Conservation (phyloP, 1,140 invertebrate species). For the Drosophila parvula region DNA sequence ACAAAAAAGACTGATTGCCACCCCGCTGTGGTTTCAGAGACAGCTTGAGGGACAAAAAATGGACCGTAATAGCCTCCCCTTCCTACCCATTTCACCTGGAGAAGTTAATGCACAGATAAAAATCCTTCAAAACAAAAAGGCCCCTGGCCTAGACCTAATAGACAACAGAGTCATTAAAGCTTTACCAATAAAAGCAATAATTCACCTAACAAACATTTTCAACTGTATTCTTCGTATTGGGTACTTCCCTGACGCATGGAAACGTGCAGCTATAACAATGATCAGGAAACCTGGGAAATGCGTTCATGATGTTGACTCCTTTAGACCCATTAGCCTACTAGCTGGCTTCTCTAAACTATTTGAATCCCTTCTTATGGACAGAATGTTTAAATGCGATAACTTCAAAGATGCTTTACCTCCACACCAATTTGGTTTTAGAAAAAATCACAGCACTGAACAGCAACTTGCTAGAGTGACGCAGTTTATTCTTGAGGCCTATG, state of each 20-base stretch:
- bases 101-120: background rate
- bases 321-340: slow-evolving; percentile 15
- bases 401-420: slow-evolving; percentile 3
- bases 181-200: background rate
- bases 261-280: slow-evolving; percentile 7
- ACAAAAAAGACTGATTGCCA: no score
- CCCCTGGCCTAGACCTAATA: slow-evolving; percentile 9
- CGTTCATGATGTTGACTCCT: background rate
- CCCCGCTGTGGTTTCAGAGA: no score
- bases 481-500: slow-evolving; percentile 6
- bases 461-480: slow-evolving; percentile 7
- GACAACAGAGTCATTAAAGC: slow-evolving; percentile 7
- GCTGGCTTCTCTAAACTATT: slow-evolving; percentile 10
- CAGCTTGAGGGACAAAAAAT: no score
- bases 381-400: background rate
- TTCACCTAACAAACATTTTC: background rate
- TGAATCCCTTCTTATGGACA: background rate
- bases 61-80: no score
- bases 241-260: slow-evolving; percentile 13
- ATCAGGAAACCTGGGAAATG: slow-evolving; percentile 18
- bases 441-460: background rate
- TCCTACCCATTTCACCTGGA: background rate
- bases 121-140: background rate
- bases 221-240: slow-evolving; percentile 2
- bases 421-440: no score